Percentiles rank a stretch among this genome's conserved stretches.
Evolutionary conservation across 2,797 vertebrate species (phyloP).

Genomic region (Eleutherodactylus coqui): DNA sequence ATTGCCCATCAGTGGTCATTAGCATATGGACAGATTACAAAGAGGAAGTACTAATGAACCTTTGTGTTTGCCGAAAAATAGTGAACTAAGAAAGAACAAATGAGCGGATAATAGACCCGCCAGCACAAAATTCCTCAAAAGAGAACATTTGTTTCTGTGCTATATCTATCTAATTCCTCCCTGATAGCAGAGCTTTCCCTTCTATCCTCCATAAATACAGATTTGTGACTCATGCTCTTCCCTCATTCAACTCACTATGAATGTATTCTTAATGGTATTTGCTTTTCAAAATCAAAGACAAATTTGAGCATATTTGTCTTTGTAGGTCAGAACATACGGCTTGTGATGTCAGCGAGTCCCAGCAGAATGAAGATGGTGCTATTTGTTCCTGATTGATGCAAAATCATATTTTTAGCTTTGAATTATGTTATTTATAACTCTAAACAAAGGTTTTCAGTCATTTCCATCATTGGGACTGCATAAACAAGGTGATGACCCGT

Average conservation of each 20-base stretch:
- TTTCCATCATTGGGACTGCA: neutral
- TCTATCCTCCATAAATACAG: constrained; percentile 18
- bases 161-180: constrained; percentile 24
- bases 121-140: constrained; percentile 15
- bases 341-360: constrained; percentile 3
- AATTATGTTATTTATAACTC: constrained; percentile 1
- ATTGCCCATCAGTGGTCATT: no score
- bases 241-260: constrained; percentile 6
- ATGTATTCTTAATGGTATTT: constrained; percentile 54
- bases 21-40: no score
- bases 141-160: constrained; percentile 25
- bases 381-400: neutral
- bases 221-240: constrained; percentile 35
- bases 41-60: no score
- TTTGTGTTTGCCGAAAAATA: neutral
- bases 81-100: neutral
- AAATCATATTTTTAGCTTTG: constrained; percentile 16
- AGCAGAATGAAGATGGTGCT: neutral
- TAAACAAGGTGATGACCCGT: neutral
- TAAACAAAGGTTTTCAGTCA: constrained; percentile 1
- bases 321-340: constrained; percentile 41
- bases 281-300: constrained; percentile 43
- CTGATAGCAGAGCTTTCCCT: constrained; percentile 19
- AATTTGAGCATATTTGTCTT: constrained; percentile 36
- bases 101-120: neutral